Evolutionary conservation across 2,888 invertebrate species (phyloP).

Genomic region (Monoplex corrugatus): DNA sequence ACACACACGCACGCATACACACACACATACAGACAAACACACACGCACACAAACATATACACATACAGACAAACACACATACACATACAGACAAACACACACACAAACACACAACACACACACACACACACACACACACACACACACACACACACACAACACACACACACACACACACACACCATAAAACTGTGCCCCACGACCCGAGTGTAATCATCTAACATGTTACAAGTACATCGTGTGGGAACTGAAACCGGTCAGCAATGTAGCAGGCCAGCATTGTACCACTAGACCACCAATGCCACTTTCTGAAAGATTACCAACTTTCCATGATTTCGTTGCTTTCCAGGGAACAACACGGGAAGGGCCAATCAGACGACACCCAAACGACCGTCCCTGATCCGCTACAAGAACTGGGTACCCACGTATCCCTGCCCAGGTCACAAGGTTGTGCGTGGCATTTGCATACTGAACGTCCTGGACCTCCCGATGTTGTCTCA

Average conservation of each 20-base stretch:
- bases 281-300: too few species aligned
- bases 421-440: slow-evolving; percentile 37
- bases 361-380: neutral
- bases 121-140: neutral
- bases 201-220: too few species aligned
- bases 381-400: neutral
- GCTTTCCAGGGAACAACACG: neutral
- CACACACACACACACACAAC: neutral
- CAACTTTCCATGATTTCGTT: too few species aligned
- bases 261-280: too few species aligned
- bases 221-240: too few species aligned
- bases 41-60: too few species aligned
- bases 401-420: slow-evolving; percentile 32
- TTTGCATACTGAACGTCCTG: slow-evolving; percentile 60
- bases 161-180: neutral
- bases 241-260: too few species aligned
- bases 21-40: too few species aligned
- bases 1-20: too few species aligned
- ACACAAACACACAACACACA: neutral
- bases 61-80: too few species aligned
- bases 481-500: slow-evolving; percentile 65
- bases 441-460: slow-evolving; percentile 9
- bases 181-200: too few species aligned
- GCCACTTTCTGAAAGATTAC: too few species aligned
- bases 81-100: neutral